Evolutionary conservation across 2,797 vertebrate species (phyloP), one percentile per base, ranked within the genome.

Genomic region (Xenops minutus): DNA sequence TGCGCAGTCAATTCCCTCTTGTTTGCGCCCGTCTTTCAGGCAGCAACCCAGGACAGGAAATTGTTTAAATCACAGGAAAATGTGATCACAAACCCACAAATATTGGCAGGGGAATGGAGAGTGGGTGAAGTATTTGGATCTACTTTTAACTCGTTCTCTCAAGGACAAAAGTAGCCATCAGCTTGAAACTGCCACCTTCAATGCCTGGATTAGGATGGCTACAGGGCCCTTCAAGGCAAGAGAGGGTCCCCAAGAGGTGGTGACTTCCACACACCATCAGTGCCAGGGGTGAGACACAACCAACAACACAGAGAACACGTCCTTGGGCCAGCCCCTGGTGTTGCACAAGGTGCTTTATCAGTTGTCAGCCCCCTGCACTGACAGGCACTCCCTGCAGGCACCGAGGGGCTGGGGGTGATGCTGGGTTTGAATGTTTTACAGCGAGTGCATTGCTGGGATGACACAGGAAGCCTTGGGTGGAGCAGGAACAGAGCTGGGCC

Each of bases 31-130:
- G 1, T 82, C 93, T 22, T 48, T 77, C 78, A 72, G 62, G 82
- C 68, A 66, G 84, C 56, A 72, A 34, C 59, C 55, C 58, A 87
- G 78, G 85, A 69, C 90, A 83, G 91, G 92, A 96, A 96, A 96
- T 83, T 0, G 4, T 88, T 92, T 69, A 90, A 94, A 94, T 93
- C 67, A 49, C 94, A 93, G 95, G 89, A 95, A 96, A 91, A 94
- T 17, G n/a, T 32, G 75, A 94, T 76, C 48, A 52, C 66, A 62
- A 83, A 89, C 73, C 81, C 82, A 93, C 78, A 90, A 46, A 90
- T 78, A 92, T 4, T 84, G 69, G 73, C 89, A 94, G 19, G 44
- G 48, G 58, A 93, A 71, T 0, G 27, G 32, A 48, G 71, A 91
- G 73, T 1, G 79, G 62, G 76, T 81, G 88, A 92, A 79, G 34